Base-by-base conservation (phyloP, 2,113 vertebrate species). In the Megaleporinus macrocephalus region DNA sequence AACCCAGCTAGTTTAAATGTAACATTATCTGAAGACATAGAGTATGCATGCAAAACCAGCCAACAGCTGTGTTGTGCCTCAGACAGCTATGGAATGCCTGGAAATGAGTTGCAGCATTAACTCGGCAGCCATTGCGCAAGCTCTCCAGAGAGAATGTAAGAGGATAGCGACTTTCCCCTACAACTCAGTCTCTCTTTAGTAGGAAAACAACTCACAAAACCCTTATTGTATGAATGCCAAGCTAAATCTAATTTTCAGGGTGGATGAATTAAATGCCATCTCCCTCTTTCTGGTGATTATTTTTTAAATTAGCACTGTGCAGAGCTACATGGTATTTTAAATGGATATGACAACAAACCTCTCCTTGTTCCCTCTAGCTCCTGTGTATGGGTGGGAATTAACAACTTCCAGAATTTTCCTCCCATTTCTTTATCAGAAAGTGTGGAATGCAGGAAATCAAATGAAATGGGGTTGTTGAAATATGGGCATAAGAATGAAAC, bases 231-330 rank as follows among this genome's bases (percentile, higher is more conserved):
- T 77, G 7, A 77, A 82, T 87, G 92, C 92, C 90, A 92, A 91
- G 89, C 63, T 83, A 93, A 94, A 94, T 89, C 72, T 85, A 91
- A 47, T 93, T 92, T 90, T 80, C 65, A 53, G 49, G 85, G 78
- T 78, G 87, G 81, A 83, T 72, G 88, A 86, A 88, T 84, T 87
- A 73, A 78, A 65, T 70, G 74, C 87, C 84, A 87, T 88, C 83
- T 89, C 86, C 71, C 84, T n/a, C 18, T 22, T 65, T 59, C 18
- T 16, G 2, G 16, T 63, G 24, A 66, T 33, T 29, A 4, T 29
- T 26, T 12, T 29, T 76, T 13, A 68, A 68, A 78, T 55, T 55
- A 20, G 29, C 29, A 24, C 22, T 3, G 22, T 24, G 47, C 47
- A 68, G 30, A 65, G 1, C 5, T 26, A 26, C 47, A 33, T 20